These are phyloP conservation scores for Stichopus horrens DNA, from an alignment of 53 echinoderm and acorn worm genomes.

Conservation along the genomic window DNA sequence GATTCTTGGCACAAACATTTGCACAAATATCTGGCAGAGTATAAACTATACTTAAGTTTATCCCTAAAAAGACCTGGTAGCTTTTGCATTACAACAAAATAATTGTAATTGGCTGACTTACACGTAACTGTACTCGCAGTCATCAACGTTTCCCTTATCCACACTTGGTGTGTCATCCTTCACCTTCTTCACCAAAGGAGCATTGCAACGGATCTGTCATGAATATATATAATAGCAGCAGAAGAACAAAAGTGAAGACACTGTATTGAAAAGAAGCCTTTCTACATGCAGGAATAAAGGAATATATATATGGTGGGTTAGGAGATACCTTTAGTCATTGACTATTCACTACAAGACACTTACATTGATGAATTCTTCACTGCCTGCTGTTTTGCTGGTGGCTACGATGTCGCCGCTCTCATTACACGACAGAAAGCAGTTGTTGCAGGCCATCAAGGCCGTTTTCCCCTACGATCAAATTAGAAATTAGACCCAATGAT, in stretches of 20 bases:
- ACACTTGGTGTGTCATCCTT: constrained; percentile 67
- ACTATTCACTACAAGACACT: not conserved
- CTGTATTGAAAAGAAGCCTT: not conserved
- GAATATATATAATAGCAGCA: not conserved
- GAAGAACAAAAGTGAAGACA: not conserved
- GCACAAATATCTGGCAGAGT: too few species aligned
- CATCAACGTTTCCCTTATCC: constrained; percentile 71
- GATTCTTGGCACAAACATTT: too few species aligned
- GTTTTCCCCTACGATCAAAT: constrained; percentile 65
- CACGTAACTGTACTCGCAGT: constrained; percentile 90
- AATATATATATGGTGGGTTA: too few species aligned
- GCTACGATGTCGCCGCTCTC: constrained; percentile 83
- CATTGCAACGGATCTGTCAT: constrained; percentile 76
- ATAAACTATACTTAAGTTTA: too few species aligned
- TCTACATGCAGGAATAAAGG: not conserved
- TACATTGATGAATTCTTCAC: constrained; percentile 87
- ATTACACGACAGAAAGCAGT: constrained; percentile 85
- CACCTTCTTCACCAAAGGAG: constrained; percentile 83
- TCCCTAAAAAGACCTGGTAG: too few species aligned
- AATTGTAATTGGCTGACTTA: constrained; percentile 52
- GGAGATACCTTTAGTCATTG: too few species aligned
- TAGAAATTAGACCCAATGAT: too few species aligned
- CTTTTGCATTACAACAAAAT: not conserved
- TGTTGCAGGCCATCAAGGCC: constrained; percentile 79
- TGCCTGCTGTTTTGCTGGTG: constrained; percentile 86